These are phyloP conservation scores for Myotis findleyi DNA, from an alignment of 2,797 vertebrate genomes.

Conservation along the genomic window DNA sequence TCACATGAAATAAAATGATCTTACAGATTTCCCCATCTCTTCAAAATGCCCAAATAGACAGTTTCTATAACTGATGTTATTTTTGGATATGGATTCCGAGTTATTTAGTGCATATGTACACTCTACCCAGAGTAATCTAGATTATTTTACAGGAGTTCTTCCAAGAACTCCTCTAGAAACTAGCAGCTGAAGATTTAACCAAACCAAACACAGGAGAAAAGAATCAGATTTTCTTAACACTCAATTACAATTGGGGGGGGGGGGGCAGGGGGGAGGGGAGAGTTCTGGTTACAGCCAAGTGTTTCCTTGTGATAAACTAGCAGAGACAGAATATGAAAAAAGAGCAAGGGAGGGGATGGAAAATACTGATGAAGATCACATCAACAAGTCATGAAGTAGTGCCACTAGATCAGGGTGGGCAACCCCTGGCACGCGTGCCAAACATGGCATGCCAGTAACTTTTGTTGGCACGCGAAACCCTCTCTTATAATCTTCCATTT, in stretches of 20 bases:
- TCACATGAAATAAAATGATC: neutral
- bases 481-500: too few relatives aligned
- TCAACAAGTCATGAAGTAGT: neutral
- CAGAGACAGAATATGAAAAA: neutral
- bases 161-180: neutral
- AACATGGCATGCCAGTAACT: too few relatives aligned
- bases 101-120: neutral
- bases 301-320: neutral
- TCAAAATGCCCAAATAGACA: neutral
- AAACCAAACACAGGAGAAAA: neutral
- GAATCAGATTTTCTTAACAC: neutral
- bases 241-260: neutral
- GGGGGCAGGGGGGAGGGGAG: too few relatives aligned
- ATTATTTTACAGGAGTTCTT: slow-evolving; percentile 37
- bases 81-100: neutral
- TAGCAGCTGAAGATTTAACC: slow-evolving; percentile 18
- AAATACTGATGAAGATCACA: neutral
- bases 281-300: neutral
- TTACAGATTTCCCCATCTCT: slow-evolving; percentile 7
- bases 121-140: neutral
- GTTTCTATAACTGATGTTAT: neutral
- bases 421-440: too few relatives aligned
- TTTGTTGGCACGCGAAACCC: too few relatives aligned
- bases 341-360: neutral
- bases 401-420: neutral